Evolutionary conservation across 2,888 invertebrate species (phyloP).

Genomic region (Furcula furcula): DNA sequence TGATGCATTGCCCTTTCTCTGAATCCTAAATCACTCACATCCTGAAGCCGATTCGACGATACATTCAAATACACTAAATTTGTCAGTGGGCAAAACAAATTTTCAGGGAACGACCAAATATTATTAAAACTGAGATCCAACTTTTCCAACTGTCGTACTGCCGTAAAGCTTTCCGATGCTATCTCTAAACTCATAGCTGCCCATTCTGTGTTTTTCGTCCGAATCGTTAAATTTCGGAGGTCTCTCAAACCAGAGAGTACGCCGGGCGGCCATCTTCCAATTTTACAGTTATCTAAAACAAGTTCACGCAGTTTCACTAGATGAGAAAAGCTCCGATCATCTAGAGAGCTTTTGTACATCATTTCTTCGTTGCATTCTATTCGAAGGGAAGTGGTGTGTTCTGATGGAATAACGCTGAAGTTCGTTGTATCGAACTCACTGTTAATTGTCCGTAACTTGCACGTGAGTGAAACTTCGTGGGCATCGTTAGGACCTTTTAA

Average conservation of each 20-base stretch:
- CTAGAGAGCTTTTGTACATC: slow-evolving; percentile 89
- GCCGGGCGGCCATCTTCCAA: slow-evolving; percentile 90
- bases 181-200: slow-evolving; percentile 92
- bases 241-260: slow-evolving; percentile 90
- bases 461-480: slow-evolving; percentile 89
- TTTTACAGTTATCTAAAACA: slow-evolving; percentile 92
- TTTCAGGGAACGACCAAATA: slow-evolving; percentile 94
- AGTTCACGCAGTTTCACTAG: slow-evolving; percentile 90
- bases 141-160: slow-evolving; percentile 89
- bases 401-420: slow-evolving; percentile 92
- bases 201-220: slow-evolving; percentile 92
- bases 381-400: slow-evolving; percentile 89
- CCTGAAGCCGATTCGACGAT: slow-evolving; percentile 93
- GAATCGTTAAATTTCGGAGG: slow-evolving; percentile 91
- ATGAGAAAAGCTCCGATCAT: slow-evolving; percentile 90
- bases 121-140: slow-evolving; percentile 94
- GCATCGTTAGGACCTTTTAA: slow-evolving; percentile 82
- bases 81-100: slow-evolving; percentile 90
- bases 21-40: slow-evolving; percentile 93
- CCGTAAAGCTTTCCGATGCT: slow-evolving; percentile 88
- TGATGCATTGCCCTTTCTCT: slow-evolving; percentile 86
- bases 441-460: slow-evolving; percentile 91
- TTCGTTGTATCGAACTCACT: slow-evolving; percentile 94
- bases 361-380: slow-evolving; percentile 91
- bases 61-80: slow-evolving; percentile 91